Conservation (phyloP, 2,797 vertebrate genomes). For the Calcarius lapponicus region DNA sequence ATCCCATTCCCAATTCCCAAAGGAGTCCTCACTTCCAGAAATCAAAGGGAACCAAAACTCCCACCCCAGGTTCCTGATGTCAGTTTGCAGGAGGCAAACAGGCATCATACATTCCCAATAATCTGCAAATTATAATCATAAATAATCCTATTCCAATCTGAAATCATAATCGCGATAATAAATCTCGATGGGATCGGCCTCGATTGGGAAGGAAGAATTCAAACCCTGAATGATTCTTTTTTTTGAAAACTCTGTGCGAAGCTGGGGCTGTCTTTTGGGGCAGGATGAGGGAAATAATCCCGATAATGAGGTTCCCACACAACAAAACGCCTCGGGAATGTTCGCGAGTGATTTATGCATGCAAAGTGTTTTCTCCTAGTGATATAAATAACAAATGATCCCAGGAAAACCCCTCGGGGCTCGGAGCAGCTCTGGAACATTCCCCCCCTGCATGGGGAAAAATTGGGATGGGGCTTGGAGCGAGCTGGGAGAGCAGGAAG, state of each 20-base stretch:
- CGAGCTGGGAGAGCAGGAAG: background rate
- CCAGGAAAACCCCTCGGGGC: background rate
- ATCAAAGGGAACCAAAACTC: background rate
- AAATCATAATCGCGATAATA: background rate
- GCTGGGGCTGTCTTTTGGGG: no score
- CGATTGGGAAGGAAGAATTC: accelerated
- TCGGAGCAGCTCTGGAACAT: background rate
- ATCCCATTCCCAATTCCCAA: background rate
- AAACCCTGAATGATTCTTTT: background rate
- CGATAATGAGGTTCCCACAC: background rate
- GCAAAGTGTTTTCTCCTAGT: background rate
- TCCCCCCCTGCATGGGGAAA: background rate
- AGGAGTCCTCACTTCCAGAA: background rate
- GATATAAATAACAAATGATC: background rate
- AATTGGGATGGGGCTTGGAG: background rate
- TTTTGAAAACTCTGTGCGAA: background rate
- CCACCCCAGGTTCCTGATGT: background rate
- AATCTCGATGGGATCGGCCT: accelerated
- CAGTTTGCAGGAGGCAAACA: background rate
- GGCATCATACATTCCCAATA: background rate
- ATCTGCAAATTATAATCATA: background rate
- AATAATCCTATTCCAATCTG: background rate
- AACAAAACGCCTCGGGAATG: background rate
- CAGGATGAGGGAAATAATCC: background rate
- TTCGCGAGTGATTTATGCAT: background rate